Percentiles rank a stretch among this genome's conserved stretches.
These are phyloP conservation scores for Phylloscopus whistleri DNA, from an alignment of 2,113 vertebrate genomes.

Conservation along the genomic window DNA sequence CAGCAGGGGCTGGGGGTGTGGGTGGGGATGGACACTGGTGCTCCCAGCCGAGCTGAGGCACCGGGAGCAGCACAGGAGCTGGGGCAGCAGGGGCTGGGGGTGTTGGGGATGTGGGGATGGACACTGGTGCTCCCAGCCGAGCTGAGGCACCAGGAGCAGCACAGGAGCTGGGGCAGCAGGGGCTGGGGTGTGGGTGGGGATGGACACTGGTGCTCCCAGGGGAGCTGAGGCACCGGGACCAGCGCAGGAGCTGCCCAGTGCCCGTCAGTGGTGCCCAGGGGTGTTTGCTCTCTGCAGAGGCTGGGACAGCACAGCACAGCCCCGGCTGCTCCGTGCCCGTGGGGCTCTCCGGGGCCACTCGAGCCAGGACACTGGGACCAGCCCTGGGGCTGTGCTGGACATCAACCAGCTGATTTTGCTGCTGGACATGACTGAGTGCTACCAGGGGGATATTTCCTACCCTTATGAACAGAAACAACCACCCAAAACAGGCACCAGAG, in stretches of 20 bases:
- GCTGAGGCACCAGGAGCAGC: fast-evolving
- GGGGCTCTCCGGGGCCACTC: fast-evolving
- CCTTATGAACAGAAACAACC: neutral
- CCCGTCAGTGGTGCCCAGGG: fast-evolving
- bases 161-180: neutral
- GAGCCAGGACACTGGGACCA: fast-evolving
- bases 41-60: neutral
- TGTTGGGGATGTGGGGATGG: fast-evolving
- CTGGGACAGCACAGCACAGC: neutral
- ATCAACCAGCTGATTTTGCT: fast-evolving
- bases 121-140: fast-evolving
- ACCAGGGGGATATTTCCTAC: neutral
- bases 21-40: fast-evolving
- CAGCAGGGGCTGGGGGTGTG: too few species aligned
- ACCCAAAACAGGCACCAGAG: neutral
- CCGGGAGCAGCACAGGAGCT: fast-evolving
- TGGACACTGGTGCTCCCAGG: fast-evolving
- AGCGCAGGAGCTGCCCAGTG: fast-evolving
- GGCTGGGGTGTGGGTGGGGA: fast-evolving
- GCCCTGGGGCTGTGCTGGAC: fast-evolving
- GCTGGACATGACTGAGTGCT: fast-evolving
- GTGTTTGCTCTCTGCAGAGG: neutral
- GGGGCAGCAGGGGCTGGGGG: too few species aligned
- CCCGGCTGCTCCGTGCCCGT: fast-evolving
- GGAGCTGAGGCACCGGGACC: fast-evolving